Evolutionary conservation across 2,888 invertebrate species (phyloP), one percentile per base, ranked within the genome.

Genomic region (Pheosia gnoma): DNA sequence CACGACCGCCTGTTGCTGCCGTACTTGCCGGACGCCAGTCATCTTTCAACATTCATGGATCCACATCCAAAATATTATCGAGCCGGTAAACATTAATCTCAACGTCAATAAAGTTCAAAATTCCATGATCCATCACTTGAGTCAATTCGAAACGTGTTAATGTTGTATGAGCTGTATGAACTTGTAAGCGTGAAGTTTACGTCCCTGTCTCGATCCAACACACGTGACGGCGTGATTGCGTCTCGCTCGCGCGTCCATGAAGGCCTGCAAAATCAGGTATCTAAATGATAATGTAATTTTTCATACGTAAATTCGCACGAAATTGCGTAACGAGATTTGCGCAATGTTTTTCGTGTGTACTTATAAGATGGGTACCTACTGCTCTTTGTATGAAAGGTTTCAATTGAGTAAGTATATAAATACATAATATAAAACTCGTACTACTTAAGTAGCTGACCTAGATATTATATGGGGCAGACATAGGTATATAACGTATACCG

Each of bases 1-100:
- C 69, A 53, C 72, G 77, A 80, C 88, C 87, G 93, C 93, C 94
- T 93, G 93, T 94, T 93, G 94, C 90, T 91, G 82, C 79, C 84
- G 83, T 71, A 72, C 61, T 72, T 68, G 80, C 79, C 86, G 83
- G 70, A 79, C 89, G 90, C 87, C 91, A 93, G 93, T 93, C 82
- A 84, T 75, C 77, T 77, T 72, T 72, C 66, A 69, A 70, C 75
- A 70, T 59, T 73, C 75, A 75, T 69, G 63, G 75, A 87, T 81
- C 82, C 76, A 85, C 85, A 81, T 82, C 78, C 83, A 76, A 80
- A 79, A 77, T 69, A 72, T 72, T 72, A 75, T 36, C 7, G 79
- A 77, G 78, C 57, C 62, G 63, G 63, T 72, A 66, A 65, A 74
- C 61, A 73, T 58, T 63, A 57, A 67, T 62, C 56, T 59, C 63